These are phyloP conservation scores for Esox masquinongy DNA, from an alignment of 2,797 vertebrate species.

Conservation along the genomic window DNA sequence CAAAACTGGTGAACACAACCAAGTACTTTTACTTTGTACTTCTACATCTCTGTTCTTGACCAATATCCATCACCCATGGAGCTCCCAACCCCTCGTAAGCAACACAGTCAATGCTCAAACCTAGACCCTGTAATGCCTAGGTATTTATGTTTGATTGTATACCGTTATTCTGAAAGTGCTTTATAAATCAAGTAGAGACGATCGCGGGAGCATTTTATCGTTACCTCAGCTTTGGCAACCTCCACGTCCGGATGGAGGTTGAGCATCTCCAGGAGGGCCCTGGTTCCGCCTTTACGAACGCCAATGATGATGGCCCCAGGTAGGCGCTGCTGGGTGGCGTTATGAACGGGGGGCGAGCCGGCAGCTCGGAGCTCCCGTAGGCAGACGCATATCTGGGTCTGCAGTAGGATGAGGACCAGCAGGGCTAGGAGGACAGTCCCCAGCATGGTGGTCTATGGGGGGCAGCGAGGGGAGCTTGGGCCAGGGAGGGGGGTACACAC, in stretches of 20 bases:
- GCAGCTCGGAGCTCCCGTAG: slow-evolving; percentile 66
- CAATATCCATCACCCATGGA: no score
- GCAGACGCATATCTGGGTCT: slow-evolving; percentile 75
- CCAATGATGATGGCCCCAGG: slow-evolving; percentile 82
- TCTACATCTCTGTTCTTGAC: no score
- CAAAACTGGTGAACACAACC: no score
- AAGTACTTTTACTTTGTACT: no score
- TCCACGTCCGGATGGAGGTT: slow-evolving; percentile 80
- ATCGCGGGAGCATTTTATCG: background rate
- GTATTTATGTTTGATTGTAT: background rate
- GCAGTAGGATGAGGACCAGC: slow-evolving; percentile 75
- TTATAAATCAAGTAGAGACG: background rate
- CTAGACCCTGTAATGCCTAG: no score
- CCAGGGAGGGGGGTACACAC: background rate
- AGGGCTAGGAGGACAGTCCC: slow-evolving; percentile 77
- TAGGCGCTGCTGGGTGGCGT: slow-evolving; percentile 69
- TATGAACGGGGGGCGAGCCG: slow-evolving; percentile 43
- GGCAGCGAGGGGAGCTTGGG: slow-evolving; percentile 29
- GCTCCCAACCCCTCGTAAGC: no score
- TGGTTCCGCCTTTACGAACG: slow-evolving; percentile 80
- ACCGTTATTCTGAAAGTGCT: background rate
- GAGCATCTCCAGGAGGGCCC: slow-evolving; percentile 82
- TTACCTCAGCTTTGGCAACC: slow-evolving; percentile 78
- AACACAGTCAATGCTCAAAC: no score
- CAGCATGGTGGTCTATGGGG: slow-evolving; percentile 66